A percentile compares a stretch with the other conserved stretches of the same genome.
Evolutionary conservation across 2,888 invertebrate species (phyloP).

Genomic region (Drosophila antonietae): DNA sequence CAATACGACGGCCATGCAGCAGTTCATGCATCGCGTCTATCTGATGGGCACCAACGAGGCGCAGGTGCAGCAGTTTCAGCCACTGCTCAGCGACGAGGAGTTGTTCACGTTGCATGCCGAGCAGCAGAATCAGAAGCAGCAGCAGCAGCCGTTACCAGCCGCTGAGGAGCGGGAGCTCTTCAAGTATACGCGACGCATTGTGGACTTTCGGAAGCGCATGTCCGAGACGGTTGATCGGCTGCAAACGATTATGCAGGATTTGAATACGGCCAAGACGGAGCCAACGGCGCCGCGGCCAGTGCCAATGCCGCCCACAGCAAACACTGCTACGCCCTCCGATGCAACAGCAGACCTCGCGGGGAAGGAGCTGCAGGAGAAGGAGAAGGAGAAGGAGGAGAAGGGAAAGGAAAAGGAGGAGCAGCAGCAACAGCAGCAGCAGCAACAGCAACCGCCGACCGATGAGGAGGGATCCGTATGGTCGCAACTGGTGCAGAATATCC

Average conservation of each 20-base stretch:
- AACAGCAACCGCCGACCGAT: conserved; percentile 11
- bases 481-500: conserved; percentile 86
- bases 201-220: conserved; percentile 78
- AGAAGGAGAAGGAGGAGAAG: neutral
- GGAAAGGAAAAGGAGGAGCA: neutral
- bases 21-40: conserved; percentile 72
- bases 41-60: conserved; percentile 65
- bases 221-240: conserved; percentile 80
- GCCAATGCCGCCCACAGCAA: conserved; percentile 3
- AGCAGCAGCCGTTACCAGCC: neutral
- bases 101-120: conserved; percentile 33
- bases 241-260: conserved; percentile 74
- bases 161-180: conserved; percentile 64
- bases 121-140: neutral
- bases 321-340: neutral
- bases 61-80: conserved; percentile 42
- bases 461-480: conserved; percentile 85
- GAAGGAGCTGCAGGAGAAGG: neutral
- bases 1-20: conserved; percentile 80
- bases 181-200: conserved; percentile 69
- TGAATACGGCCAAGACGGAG: conserved; percentile 24
- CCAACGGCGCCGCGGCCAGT: neutral
- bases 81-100: conserved; percentile 67
- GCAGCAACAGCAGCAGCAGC: conserved; percentile 3
- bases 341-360: neutral